These are phyloP conservation scores for Ophioninae sp. DNA, from an alignment of 2,888 invertebrate species.

Conservation along the genomic window DNA sequence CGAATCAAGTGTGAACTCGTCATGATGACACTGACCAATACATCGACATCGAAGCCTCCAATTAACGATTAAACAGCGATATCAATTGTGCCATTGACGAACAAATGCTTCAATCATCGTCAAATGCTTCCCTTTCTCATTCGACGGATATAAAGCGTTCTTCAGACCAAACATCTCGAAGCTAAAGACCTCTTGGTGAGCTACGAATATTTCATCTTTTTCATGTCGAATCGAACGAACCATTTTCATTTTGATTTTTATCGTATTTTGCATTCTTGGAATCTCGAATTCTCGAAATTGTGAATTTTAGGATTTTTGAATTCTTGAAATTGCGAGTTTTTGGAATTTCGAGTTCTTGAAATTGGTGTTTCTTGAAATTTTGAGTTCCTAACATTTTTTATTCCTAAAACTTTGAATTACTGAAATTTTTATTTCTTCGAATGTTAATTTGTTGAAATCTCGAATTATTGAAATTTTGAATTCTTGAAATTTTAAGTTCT, in stretches of 20 bases:
- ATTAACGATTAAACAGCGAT: conserved; percentile 52
- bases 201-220: not conserved
- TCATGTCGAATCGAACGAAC: not conserved
- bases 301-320: not conserved
- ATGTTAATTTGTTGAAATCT: not conserved
- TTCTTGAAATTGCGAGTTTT: too few species aligned
- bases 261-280: not conserved
- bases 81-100: conserved; percentile 21
- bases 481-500: too few species aligned
- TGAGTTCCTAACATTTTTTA: too few species aligned
- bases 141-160: conserved; percentile 33
- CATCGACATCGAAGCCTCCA: conserved; percentile 43
- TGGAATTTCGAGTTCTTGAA: too few species aligned
- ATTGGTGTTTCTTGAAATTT: too few species aligned
- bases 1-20: conserved; percentile 10
- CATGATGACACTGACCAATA: conserved; percentile 21
- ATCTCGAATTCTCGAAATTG: not conserved
- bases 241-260: not conserved
- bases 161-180: conserved; percentile 17
- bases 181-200: conserved; percentile 8
- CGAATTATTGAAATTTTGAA: not conserved
- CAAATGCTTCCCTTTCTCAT: conserved; percentile 22
- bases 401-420: too few species aligned
- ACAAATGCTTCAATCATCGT: conserved; percentile 6
- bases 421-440: not conserved